Evolutionary conservation across 64 coral and sea anemone species (phyloP), one percentile per base, ranked within the genome.

Genomic region (Montipora capricornis): DNA sequence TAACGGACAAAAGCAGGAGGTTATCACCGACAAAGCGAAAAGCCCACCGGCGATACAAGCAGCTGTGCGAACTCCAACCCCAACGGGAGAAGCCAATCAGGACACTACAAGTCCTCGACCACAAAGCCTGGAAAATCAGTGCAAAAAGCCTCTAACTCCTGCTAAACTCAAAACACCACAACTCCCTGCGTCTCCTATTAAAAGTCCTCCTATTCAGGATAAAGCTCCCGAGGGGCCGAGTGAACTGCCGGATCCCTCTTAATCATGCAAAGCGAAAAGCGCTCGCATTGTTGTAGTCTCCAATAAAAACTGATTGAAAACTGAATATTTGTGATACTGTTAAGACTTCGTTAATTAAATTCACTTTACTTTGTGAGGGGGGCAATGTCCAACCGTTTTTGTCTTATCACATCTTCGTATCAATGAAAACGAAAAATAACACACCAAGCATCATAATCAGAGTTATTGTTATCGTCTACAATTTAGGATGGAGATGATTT

Each of bases 51-150:
- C 90, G 2, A 67, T 75, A 77, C 51, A 45, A 76, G 91, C 87
- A 87, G 83, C 68, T 62, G 69, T 86, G 48, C 88, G 85, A 74
- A 94, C 95, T 20, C 92, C 95, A 51, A 87, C 60, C 68, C 95
- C 95, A 6, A 24, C 26, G 68, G 51, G 80, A 55, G 51, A 89
- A 55, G 83, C 70, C 69, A 85, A 82, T 9, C 87, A 45, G 53
- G 89, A 78, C 62, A 47, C 20, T 11, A 60, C 93, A 74, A 95
- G 94, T 64, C 89, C 94, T 80, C 70, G 69, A 2, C 87, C 69
- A 16, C 48, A 49, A 58, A 87, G 94, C 89, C 74, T 79, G 82
- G 68, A 92, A 60, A 87, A 46, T 61, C 69, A 88, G 61, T 55
- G 59, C 81, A 80, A 55, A 14, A 88, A 95, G 44, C 79, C 90